These are phyloP conservation scores for Siniperca chuatsi DNA, from an alignment of 2,113 vertebrate species.

Conservation along the genomic window DNA sequence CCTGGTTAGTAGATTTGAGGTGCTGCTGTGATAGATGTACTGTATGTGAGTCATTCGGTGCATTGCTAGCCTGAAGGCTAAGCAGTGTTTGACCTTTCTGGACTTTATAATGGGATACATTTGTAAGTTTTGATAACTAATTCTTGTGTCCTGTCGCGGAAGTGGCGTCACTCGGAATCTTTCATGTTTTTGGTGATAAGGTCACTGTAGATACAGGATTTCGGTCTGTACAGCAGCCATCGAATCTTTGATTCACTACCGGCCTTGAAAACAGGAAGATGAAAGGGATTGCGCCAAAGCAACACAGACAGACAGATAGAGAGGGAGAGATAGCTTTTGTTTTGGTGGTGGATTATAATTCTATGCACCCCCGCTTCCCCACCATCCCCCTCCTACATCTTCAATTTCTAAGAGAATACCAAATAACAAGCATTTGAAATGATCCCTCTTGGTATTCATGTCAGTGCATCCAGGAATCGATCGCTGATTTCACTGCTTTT, in stretches of 20 bases:
- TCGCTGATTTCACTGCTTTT: slow-evolving; percentile 37
- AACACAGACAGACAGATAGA: slow-evolving; percentile 42
- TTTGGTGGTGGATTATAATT: slow-evolving; percentile 73
- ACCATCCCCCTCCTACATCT: slow-evolving; percentile 50
- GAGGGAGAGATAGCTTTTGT: slow-evolving; percentile 66
- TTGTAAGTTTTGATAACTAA: slow-evolving; percentile 71
- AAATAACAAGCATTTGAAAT: slow-evolving; percentile 70
- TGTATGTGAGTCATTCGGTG: slow-evolving; percentile 1
- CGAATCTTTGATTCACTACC: slow-evolving; percentile 56
- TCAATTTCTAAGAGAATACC: slow-evolving; percentile 77
- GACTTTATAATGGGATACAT: slow-evolving; percentile 59
- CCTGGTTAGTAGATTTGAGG: slow-evolving; percentile 23
- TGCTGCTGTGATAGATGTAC: slow-evolving; percentile 40
- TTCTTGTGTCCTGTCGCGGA: slow-evolving; percentile 42
- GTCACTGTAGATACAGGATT: slow-evolving; percentile 52
- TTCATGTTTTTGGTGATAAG: slow-evolving; percentile 57
- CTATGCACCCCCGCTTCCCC: slow-evolving; percentile 14
- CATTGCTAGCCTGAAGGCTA: slow-evolving; percentile 50
- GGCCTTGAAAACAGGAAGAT: slow-evolving; percentile 67
- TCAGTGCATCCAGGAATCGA: slow-evolving; percentile 46
- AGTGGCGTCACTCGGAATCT: background rate
- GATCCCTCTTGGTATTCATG: slow-evolving; percentile 53
- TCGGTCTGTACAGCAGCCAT: slow-evolving; percentile 19
- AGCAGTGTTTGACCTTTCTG: slow-evolving; percentile 68
- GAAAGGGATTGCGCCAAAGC: slow-evolving; percentile 69